Evolutionary conservation across 2,888 invertebrate genomes (phyloP).

Genomic region (Heteromurus nitidus): DNA sequence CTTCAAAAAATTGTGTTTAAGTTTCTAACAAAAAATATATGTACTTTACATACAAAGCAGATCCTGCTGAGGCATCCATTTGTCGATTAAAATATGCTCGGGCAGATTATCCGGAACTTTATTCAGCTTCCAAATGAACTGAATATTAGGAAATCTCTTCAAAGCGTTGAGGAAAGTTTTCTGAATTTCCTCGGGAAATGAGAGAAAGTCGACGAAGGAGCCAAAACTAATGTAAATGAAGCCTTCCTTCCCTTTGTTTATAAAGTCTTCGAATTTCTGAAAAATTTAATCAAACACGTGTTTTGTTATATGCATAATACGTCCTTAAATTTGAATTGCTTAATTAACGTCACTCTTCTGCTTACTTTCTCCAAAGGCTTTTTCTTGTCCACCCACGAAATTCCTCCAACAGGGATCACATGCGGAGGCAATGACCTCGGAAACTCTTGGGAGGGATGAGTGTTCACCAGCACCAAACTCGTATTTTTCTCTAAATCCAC

Average conservation of each 20-base stretch:
- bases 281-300: background rate
- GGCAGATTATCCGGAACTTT: too few species aligned
- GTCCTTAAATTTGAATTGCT: too few species aligned
- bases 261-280: slow-evolving; percentile 44
- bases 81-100: slow-evolving; percentile 50
- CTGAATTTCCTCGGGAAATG: slow-evolving; percentile 85
- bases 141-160: too few species aligned
- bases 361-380: too few species aligned
- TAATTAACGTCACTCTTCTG: too few species aligned
- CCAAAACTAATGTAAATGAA: slow-evolving; percentile 70
- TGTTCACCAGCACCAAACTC: slow-evolving; percentile 67
- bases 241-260: slow-evolving; percentile 61
- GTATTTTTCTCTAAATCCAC: slow-evolving; percentile 58
- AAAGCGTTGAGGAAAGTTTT: slow-evolving; percentile 83
- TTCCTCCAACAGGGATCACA: slow-evolving; percentile 55
- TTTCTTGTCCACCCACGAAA: too few species aligned
- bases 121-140: slow-evolving; percentile 69
- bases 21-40: background rate
- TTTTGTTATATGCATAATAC: background rate
- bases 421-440: slow-evolving; percentile 58
- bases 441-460: slow-evolving; percentile 65
- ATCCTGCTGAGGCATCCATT: slow-evolving; percentile 69
- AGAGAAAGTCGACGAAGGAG: slow-evolving; percentile 77
- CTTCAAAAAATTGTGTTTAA: too few species aligned
- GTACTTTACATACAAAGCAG: slow-evolving; percentile 53